Base-by-base conservation (phyloP, 1,140 invertebrate species). In the Mylabris phalerata region DNA sequence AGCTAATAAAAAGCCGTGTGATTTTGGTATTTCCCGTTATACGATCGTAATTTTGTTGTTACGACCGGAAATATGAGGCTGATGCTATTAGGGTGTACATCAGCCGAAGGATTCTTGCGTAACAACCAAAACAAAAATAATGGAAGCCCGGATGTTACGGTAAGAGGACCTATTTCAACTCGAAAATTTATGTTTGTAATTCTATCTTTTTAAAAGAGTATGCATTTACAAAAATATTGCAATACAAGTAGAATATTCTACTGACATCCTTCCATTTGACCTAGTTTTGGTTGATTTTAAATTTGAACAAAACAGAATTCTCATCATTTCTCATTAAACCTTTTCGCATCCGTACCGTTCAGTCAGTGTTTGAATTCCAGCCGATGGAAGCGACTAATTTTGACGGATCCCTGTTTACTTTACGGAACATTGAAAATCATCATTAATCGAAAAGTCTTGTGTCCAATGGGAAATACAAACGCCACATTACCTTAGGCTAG, bases 271-370 rank as follows among this genome's bases (percentile, higher is more conserved):
- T 19, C 19, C 19, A 19, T 19, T 19, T 19, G 19, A 19, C 19
- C 19, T 1, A 19, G 19, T 19, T 19, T 19, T 19, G 19, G 19
- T 19, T 19, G 19, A 19, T 19, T 19, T 19, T 19, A 19, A 19
- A 19, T 19, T 19, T 19, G 19, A 19, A 19, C 19, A 19, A 19
- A 19, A 19, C 19, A 19, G 19, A 19, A 19, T 19, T 19, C 19
- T 2, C 19, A 32, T 42, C 50, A 52, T 52, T 52, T 52, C 50
- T 52, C 50, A 52, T 52, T 52, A 52, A 52, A 52, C 50, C 24
- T 41, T 52, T 52, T 52, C 40, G 25, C 50, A 52, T 41, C 40
- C 10, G 7, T 42, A 42, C 40, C 40, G 19, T 43, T 24, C 38
- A 43, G 32, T 32, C 4, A 52, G 26, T 52, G 39, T 42, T 42